A percentile compares a stretch with the other conserved stretches of the same genome.
phyloP scores from a whole-genome alignment of 2,797 vertebrate species.

The Xenentodon cancila region DNA sequence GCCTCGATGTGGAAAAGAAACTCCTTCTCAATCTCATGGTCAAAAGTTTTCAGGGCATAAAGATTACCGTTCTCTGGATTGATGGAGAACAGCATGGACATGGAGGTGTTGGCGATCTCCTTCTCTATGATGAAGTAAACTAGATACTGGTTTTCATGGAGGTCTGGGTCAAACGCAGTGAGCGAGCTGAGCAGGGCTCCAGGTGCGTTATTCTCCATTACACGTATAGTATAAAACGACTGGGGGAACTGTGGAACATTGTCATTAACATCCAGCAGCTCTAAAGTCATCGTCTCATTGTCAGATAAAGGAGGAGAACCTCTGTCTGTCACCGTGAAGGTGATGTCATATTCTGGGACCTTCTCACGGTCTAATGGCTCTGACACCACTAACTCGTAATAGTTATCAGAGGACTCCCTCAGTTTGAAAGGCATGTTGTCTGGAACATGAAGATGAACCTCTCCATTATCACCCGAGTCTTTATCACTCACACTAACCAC shows the following conservation, averaged over 20 bases:
- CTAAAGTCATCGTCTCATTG: slow-evolving; percentile 68
- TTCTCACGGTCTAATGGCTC: slow-evolving; percentile 76
- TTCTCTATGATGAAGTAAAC: slow-evolving; percentile 13
- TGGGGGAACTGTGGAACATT: slow-evolving; percentile 78
- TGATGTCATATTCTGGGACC: slow-evolving; percentile 75
- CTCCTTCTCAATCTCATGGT: slow-evolving; percentile 56
- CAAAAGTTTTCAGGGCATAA: slow-evolving; percentile 67
- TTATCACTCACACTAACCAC: slow-evolving; percentile 78
- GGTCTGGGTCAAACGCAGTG: slow-evolving; percentile 56
- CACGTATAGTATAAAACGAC: slow-evolving; percentile 68
- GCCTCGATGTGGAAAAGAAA: slow-evolving; percentile 73
- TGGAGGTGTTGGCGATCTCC: slow-evolving; percentile 37
- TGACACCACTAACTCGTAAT: slow-evolving; percentile 76
- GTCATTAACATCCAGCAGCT: slow-evolving; percentile 82
- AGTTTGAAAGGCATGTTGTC: slow-evolving; percentile 74
- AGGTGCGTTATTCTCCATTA: slow-evolving; percentile 77
- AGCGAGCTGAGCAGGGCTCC: slow-evolving; percentile 69
- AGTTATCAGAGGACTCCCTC: slow-evolving; percentile 75
- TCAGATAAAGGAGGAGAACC: slow-evolving; percentile 74
- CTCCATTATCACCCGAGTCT: slow-evolving; percentile 79
- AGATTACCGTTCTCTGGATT: slow-evolving; percentile 71
- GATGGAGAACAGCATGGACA: slow-evolving; percentile 66
- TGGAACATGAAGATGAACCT: slow-evolving; percentile 69
- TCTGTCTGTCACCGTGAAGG: slow-evolving; percentile 66
- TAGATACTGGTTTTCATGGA: slow-evolving; percentile 68